Conservation (phyloP, 2,113 vertebrate genomes). For the Anguilla rostrata region DNA sequence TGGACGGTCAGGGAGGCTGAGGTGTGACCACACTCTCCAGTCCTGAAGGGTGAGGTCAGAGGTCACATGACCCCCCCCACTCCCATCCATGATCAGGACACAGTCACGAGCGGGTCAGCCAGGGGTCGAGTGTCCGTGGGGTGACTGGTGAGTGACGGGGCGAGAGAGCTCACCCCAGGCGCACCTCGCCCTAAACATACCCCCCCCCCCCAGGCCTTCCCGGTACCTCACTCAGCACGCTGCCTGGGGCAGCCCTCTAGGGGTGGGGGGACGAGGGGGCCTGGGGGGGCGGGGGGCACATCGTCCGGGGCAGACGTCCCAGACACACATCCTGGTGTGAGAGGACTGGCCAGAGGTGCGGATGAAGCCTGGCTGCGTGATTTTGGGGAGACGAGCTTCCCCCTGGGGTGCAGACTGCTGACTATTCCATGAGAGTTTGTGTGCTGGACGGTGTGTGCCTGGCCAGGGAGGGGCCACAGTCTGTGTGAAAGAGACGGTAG, state of each 20-base stretch:
- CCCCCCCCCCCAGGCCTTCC: conserved; percentile 60
- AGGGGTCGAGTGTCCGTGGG: conserved; percentile 76
- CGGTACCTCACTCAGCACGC: conserved; percentile 62
- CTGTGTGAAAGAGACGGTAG: conserved; percentile 31
- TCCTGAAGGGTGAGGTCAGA: conserved; percentile 12
- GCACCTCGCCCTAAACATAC: conserved; percentile 39
- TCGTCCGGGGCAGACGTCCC: no score
- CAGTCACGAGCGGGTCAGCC: conserved; percentile 68
- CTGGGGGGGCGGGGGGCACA: no score
- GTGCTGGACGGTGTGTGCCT: no score
- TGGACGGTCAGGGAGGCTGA: not conserved
- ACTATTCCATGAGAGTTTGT: no score
- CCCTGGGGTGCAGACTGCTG: no score
- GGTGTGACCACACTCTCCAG: not conserved
- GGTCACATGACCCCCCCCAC: not conserved
- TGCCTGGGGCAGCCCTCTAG: not conserved
- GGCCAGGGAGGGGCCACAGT: no score
- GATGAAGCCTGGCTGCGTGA: no score
- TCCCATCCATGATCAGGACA: conserved; percentile 28
- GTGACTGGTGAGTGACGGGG: conserved; percentile 70
- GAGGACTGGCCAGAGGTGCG: no score
- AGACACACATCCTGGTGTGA: no score
- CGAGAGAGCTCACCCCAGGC: conserved; percentile 41
- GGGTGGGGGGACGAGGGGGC: no score
- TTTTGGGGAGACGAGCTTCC: no score